A percentile compares a stretch with the other conserved stretches of the same genome.
phyloP scores from a whole-genome alignment of 2,888 invertebrate species.

The Aleiodes leptofemur region DNA sequence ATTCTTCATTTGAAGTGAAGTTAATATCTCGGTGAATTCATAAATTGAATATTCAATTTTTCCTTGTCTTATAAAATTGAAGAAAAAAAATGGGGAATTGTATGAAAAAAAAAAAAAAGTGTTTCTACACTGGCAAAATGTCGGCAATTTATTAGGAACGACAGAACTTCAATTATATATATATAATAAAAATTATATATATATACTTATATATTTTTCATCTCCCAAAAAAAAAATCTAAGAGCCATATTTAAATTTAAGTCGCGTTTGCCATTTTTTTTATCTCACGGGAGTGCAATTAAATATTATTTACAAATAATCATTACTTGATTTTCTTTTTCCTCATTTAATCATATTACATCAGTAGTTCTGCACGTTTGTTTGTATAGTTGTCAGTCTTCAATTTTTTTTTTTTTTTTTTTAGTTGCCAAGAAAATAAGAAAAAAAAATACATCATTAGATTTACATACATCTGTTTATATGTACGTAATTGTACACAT shows the following conservation, averaged over 20 bases:
- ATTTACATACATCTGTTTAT: conserved; percentile 46
- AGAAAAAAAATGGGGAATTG: neutral
- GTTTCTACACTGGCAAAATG: conserved; percentile 62
- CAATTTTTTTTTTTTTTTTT: conserved; percentile 68
- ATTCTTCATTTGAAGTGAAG: no score
- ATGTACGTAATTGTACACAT: conserved; percentile 51
- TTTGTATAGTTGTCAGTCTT: conserved; percentile 67
- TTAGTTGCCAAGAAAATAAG: conserved; percentile 68
- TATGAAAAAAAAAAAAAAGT: conserved; percentile 40
- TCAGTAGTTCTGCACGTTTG: conserved; percentile 72
- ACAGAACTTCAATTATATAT: conserved; percentile 60
- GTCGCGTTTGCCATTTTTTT: conserved; percentile 70
- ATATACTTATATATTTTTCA: conserved; percentile 55
- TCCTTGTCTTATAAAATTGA: no score
- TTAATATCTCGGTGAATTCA: no score
- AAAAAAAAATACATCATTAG: conserved; percentile 43
- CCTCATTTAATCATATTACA: conserved; percentile 68
- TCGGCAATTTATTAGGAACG: conserved; percentile 69
- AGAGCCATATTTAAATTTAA: conserved; percentile 66
- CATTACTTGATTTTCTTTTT: conserved; percentile 61
- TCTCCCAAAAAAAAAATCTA: conserved; percentile 42
- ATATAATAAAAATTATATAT: conserved; percentile 35
- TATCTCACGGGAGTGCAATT: conserved; percentile 65
- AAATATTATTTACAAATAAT: conserved; percentile 74
- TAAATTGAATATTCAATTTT: no score